A percentile compares a stretch with the other conserved stretches of the same genome.
These are phyloP conservation scores for Calypte anna DNA, from an alignment of 2,113 vertebrate genomes.

Conservation along the genomic window DNA sequence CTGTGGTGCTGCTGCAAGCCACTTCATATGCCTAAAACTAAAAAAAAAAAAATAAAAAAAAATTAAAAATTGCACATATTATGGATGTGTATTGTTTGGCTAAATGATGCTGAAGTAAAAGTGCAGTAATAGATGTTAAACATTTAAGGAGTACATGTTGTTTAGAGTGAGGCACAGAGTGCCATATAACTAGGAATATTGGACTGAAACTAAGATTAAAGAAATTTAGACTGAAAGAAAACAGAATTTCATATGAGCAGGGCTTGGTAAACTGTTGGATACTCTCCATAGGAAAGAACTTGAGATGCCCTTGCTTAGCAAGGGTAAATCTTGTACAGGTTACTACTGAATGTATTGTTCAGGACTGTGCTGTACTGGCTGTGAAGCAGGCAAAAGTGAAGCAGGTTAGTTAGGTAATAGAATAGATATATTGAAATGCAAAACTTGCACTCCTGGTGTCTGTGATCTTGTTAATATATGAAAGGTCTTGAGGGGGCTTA, in stretches of 20 bases:
- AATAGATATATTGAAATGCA: neutral
- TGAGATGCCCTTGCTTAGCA: neutral
- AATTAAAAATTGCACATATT: neutral
- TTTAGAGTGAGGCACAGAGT: neutral
- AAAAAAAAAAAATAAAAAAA: neutral
- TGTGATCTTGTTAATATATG: neutral
- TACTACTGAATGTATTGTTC: neutral
- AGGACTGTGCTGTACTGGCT: neutral
- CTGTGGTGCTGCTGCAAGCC: neutral
- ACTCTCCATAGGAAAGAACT: neutral
- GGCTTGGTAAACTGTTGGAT: neutral
- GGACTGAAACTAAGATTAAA: neutral
- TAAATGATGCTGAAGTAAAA: neutral
- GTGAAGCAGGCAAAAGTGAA: neutral
- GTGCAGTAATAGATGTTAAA: neutral
- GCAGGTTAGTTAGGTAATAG: neutral
- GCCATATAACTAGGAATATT: neutral
- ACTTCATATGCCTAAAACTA: neutral
- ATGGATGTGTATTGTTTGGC: neutral
- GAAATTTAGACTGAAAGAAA: constrained; percentile 9
- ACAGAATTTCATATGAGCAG: neutral
- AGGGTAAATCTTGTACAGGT: neutral
- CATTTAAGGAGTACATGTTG: neutral
- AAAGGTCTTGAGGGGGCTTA: neutral
- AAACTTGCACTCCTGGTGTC: neutral